Base-by-base conservation (phyloP, 2,797 vertebrate genomes). In the Labroides dimidiatus region DNA sequence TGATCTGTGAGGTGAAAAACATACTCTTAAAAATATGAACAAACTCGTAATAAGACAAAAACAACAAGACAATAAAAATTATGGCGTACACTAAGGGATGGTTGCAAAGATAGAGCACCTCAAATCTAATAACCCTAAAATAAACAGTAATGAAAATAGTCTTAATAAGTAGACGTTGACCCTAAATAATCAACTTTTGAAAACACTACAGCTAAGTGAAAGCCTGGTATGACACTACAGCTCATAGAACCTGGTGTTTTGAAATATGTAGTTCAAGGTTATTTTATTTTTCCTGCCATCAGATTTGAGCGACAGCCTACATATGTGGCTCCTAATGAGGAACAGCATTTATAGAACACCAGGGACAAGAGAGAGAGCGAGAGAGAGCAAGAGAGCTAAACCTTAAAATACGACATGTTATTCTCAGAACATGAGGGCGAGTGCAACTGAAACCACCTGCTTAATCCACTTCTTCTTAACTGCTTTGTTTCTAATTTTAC, bases 351-450 rank as follows among this genome's bases (percentile, higher is more conserved):
- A 88, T 90, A 90, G 86, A 89, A 81, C 89, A 85, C 74, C 70
- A 86, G 89, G 84, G 84, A 92, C 66, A 47, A 78, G 84, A 86
- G 59, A 33, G 75, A 89, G 84, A 84, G 91, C 66, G 48, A 78
- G 84, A 86, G 59, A 33, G 75, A 89, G 87, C 84, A 78, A 72
- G 82, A 82, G 89, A 84, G 87, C 75, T 71, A 75, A 88, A 84
- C 88, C 91, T 94, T 91, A 92, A 93, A 93, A 94, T 93, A 93
- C 91, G 87, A 84, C 84, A 65, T 66, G 81, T 87, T 90, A 92
- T 85, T 90, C 86, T 90, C 64, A n/a, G 80, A 80, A 67, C 82
- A 48, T 2, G 48, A 47, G 45, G 24, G 23, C 13, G 20, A 24
- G 11, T 16, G 84, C 30, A 33, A 89, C 71, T 70, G 69, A 86